A percentile compares a stretch with the other conserved stretches of the same genome.
These are phyloP conservation scores for Syngnathoides biaculeatus DNA, from an alignment of 2,113 vertebrate species.

Conservation along the genomic window DNA sequence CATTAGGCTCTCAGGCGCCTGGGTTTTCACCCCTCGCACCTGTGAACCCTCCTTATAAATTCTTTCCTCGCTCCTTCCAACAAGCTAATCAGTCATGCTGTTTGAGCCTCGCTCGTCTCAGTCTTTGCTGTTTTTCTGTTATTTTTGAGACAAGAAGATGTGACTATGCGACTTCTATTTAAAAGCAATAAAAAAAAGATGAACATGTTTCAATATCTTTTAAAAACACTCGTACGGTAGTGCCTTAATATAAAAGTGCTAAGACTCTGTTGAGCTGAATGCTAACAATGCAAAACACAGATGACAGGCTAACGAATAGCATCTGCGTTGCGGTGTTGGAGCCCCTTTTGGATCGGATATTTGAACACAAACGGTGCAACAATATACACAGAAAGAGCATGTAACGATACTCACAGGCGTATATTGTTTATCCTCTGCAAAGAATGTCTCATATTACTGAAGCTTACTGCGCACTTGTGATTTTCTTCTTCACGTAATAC, in stretches of 20 bases:
- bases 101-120: conserved; percentile 47
- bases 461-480: too few relatives aligned
- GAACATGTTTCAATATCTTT: too few relatives aligned
- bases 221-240: neutral
- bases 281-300: neutral
- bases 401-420: too few relatives aligned
- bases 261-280: neutral
- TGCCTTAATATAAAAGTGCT: too few relatives aligned
- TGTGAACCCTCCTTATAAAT: conserved; percentile 53
- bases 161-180: neutral
- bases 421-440: too few relatives aligned
- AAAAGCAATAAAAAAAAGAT: neutral
- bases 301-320: too few relatives aligned
- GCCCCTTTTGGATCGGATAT: too few relatives aligned
- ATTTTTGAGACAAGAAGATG: neutral
- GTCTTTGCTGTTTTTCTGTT: neutral
- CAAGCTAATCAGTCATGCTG: conserved; percentile 51
- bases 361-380: too few relatives aligned
- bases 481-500: too few relatives aligned
- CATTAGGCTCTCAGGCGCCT: conserved; percentile 44
- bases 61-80: conserved; percentile 23
- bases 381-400: too few relatives aligned
- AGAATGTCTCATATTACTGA: too few relatives aligned
- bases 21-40: conserved; percentile 59
- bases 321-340: too few relatives aligned